Evolutionary conservation across 2,888 invertebrate genomes (phyloP).

Genomic region (Stenurella melanura): DNA sequence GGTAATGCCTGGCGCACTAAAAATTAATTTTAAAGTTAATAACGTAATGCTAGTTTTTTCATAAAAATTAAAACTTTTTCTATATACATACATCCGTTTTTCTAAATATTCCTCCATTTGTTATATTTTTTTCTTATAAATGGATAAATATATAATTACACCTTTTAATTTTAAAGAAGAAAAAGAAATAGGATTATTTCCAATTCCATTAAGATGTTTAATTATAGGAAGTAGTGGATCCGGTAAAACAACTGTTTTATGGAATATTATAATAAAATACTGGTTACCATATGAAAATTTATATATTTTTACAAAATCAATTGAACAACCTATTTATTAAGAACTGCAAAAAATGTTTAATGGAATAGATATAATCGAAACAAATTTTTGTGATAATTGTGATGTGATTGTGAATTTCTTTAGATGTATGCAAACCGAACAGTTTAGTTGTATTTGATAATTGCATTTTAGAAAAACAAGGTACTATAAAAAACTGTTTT

Average conservation of each 20-base stretch:
- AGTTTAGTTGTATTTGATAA: background rate
- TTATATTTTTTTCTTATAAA: background rate
- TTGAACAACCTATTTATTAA: constrained; percentile 23
- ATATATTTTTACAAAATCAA: constrained; percentile 27
- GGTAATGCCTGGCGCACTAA: no score
- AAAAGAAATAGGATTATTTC: constrained; percentile 15
- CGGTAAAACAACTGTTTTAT: constrained; percentile 36
- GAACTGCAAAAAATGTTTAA: constrained; percentile 31
- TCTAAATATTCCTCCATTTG: background rate
- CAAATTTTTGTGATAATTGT: constrained; percentile 24
- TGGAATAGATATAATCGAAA: constrained; percentile 28
- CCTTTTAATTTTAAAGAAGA: background rate
- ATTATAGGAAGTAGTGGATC: constrained; percentile 35
- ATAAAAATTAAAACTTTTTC: no score
- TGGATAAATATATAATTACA: background rate
- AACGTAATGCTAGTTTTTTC: no score
- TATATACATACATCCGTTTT: background rate
- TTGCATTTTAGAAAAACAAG: background rate
- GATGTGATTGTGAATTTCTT: background rate
- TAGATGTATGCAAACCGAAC: background rate
- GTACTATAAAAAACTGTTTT: background rate
- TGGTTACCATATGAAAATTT: constrained; percentile 31
- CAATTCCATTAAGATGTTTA: constrained; percentile 20
- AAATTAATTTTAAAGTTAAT: no score
- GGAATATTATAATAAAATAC: constrained; percentile 32